Base-by-base conservation (phyloP, 2,113 vertebrate species). In the Eidolon helvum region DNA sequence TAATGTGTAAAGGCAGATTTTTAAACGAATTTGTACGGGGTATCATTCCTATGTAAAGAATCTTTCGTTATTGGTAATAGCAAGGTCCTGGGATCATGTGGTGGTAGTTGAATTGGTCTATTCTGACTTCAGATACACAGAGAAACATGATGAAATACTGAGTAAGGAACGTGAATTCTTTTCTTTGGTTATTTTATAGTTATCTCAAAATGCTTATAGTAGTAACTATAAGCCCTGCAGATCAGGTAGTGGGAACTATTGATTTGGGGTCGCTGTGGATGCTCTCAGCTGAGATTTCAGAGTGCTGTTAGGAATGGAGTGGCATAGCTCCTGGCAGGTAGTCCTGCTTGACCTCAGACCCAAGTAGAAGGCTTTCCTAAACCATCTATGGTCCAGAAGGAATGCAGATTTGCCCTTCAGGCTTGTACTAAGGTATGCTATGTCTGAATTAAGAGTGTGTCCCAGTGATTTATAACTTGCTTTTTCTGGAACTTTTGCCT, bases 51-150 rank as follows among this genome's bases (percentile, higher is more conserved):
- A 6, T 90, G 66, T 86, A 65, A 85, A 69, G 65, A 61, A 16
- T 79, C 35, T 30, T 66, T 93, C 63, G 19, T 69, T 80, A n/a
- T n/a, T 85, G 24, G 66, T 74, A 65, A 68, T 74, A 28, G 79
- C 75, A 79, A 71, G 10, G 61, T 72, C 28, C 61, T 90, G 7
- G 82, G 59, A 38, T 48, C 19, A 40, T 50, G 30, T 91, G 40
- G 21, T 40, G 45, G 55, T 65, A 55, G 30, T 14, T 72, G 65
- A 40, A 22, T 63, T 59, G 33, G 55, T 66, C 77, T 53, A 53
- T 33, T 66, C 77, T 92, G 53, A 90, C 63, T 95, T 96, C 59
- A 91, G 28, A 71, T 53, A 78, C 78, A 61, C 28, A 80, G 35
- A 87, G 59, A 93, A 66, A 89, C 22, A 61, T 66, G 35, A 69